These are phyloP conservation scores for Fulica atra DNA, from an alignment of 2,113 vertebrate species.

Conservation along the genomic window DNA sequence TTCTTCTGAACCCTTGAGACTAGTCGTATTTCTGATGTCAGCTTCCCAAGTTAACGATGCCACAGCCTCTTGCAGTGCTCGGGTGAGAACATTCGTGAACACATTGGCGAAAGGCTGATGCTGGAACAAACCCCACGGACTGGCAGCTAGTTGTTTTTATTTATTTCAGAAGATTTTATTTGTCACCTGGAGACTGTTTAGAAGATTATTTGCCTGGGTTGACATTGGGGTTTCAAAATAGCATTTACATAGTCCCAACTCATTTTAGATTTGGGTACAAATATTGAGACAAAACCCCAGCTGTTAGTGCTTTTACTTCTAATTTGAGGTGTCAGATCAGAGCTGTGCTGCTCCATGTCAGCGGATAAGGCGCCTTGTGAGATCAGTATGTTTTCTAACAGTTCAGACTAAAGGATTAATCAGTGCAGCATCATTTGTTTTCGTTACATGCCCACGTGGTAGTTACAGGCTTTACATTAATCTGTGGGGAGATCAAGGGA, in stretches of 20 bases:
- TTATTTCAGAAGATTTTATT: conserved; percentile 64
- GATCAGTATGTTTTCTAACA: conserved; percentile 73
- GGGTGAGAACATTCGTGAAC: background rate
- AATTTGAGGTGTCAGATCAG: conserved; percentile 75
- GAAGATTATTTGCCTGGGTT: conserved; percentile 62
- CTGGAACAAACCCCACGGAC: conserved; percentile 32
- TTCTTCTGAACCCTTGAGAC: background rate
- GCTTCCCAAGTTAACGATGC: background rate
- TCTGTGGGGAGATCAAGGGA: conserved; percentile 43
- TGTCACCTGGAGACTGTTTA: conserved; percentile 77
- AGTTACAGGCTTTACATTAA: conserved; percentile 69
- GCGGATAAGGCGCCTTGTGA: conserved; percentile 71
- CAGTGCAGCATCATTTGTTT: conserved; percentile 73
- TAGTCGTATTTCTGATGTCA: background rate
- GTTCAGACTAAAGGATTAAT: conserved; percentile 69
- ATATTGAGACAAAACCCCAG: conserved; percentile 80
- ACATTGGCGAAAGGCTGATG: background rate
- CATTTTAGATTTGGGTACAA: conserved; percentile 72
- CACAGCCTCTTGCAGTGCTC: background rate
- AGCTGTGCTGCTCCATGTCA: conserved; percentile 56
- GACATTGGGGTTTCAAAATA: conserved; percentile 75
- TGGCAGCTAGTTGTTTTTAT: conserved; percentile 67
- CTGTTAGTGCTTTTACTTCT: conserved; percentile 77
- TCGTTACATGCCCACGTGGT: conserved; percentile 63
- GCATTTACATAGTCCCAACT: conserved; percentile 53